Evolutionary conservation across 2,888 invertebrate species (phyloP), one percentile per base, ranked within the genome.

Genomic region (Oconnorella tubifera): DNA sequence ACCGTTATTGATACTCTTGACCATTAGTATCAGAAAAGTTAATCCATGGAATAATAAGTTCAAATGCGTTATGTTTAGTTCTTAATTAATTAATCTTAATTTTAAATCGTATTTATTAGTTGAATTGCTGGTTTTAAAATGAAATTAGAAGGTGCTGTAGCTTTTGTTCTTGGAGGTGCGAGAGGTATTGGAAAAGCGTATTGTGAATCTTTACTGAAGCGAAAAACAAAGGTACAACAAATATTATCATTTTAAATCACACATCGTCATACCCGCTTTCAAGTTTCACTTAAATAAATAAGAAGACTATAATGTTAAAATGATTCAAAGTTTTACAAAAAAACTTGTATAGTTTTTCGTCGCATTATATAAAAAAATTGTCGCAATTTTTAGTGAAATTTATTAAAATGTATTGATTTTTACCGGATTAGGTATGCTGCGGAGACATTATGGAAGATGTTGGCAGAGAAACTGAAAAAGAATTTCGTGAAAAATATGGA

Each of bases 131-230:
- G n/a, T n/a, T n/a, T 40, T 40, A 60, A 48, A 25, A 62, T 62
- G 62, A 62, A 56, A 56, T n/a, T 62, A 28, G 62, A 62, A 33
- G 62, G 62, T 25, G 10, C 31, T 31, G 63, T 58, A 25, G 63
- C 57, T 1, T 29, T 63, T 19, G 63, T 63, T 2, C 27, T 63
- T 29, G 63, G 63, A 49, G 63, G 63, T 2, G 63, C 63, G n/a
- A 25, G 63, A 23, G 63, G 63, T n/a, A 63, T 63, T 10, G 63
- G 63, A 10, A 57, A 29, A 23, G 33, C 27, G 14, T 63, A 63
- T 48, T 57, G 57, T 31, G 58, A 48, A 32, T 32, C 63, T 19
- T 49, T 63, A 31, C 58, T 63, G 10, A 25, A 63, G 48, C 56
- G 31, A 10, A 50, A 32, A 23, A 49, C 28, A 14, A 57, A 63